Evolutionary conservation across 2,797 vertebrate genomes (phyloP).

Genomic region (Mionectes olivaceus): DNA sequence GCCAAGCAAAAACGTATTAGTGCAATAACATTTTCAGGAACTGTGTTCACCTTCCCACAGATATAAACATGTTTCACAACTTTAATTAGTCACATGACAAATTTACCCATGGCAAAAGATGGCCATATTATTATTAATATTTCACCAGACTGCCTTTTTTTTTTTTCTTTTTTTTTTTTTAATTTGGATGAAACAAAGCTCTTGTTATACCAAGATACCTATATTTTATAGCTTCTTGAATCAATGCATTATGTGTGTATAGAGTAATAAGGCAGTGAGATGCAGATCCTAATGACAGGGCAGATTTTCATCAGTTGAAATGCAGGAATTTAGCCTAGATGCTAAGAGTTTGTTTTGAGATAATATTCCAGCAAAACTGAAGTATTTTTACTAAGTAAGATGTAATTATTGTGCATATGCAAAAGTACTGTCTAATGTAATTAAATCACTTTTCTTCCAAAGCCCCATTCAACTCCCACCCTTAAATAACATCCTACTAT

Average conservation of each 20-base stretch:
- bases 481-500: neutral
- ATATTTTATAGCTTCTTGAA: neutral
- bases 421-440: neutral
- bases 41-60: neutral
- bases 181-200: neutral
- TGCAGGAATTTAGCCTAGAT: neutral
- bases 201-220: neutral
- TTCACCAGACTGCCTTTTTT: neutral
- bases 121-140: neutral
- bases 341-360: neutral
- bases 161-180: neutral
- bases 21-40: neutral
- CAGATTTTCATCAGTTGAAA: neutral
- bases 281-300: neutral
- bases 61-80: neutral
- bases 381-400: neutral
- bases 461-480: neutral
- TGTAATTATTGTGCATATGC: neutral
- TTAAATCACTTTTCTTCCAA: neutral
- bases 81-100: neutral
- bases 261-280: neutral
- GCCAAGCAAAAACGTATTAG: neutral
- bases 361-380: neutral
- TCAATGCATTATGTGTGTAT: neutral
- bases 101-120: neutral